Base-by-base conservation (phyloP, 2,113 vertebrate genomes). In the Sakesphorus luctuosus region DNA sequence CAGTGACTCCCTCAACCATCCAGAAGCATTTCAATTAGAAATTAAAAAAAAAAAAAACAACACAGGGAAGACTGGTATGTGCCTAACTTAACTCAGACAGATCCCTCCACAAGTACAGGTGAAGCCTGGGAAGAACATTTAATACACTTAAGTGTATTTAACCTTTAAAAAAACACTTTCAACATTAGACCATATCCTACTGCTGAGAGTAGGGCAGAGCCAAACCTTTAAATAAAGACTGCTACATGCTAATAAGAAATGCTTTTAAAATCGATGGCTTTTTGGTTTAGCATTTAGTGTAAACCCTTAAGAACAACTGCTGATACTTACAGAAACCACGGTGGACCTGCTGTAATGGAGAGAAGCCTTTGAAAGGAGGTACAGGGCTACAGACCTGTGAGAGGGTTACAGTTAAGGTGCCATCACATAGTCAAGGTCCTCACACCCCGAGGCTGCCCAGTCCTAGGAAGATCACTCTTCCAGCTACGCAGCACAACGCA, bases 241-340 rank as follows among this genome's bases (percentile, higher is more conserved):
- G 29, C 50, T 55, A 44, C 24, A 36, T 8, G 29, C 14, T 78
- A 63, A n/a, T 28, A 67, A 71, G 44, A 80, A 55, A 55, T 56
- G 35, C 18, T 66, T 76, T 19, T 21, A 80, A 74, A 33, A 67
- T 31, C 47, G 55, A 5, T 29, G 38, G 69, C 46, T 20, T 75
- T 78, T n/a, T 24, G 63, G 35, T 56, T 71, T 29, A 93, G 53
- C 63, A 67, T 62, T 72, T 59, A 66, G 17, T 13, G 33, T 40
- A 88, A 80, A 69, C n/a, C 59, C 67, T 33, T 46, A 67, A 43
- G 59, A 76, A 84, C 38, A 69, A 28, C 46, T 43, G 58, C 78
- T 52, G 58, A 40, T 90, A 90, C 92, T 96, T 89, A 95, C 75
- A 94, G 87, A 84, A 90, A 65, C 67, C 79, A 17, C 0, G 59